phyloP scores from a whole-genome alignment of 2,797 vertebrate species.

The Mormyrus proboscirostris region DNA sequence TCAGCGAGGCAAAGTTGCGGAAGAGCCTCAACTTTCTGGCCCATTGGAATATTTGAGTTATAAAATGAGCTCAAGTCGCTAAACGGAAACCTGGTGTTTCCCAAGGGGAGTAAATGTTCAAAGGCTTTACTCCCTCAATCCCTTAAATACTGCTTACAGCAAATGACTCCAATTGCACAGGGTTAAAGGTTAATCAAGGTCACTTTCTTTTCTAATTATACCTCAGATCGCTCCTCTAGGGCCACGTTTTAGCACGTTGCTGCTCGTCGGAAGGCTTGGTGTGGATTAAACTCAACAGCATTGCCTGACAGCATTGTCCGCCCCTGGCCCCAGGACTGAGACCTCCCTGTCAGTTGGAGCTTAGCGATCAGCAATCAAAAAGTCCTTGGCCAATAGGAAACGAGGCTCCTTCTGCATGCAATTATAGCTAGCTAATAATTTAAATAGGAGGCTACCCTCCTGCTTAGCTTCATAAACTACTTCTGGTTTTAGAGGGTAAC shows the following conservation, averaged over 20 bases:
- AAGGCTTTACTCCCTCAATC: not conserved
- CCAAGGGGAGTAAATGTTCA: not conserved
- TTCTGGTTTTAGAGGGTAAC: not conserved
- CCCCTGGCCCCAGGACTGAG: not conserved
- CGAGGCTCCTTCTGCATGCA: not conserved
- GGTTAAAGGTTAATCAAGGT: conserved; percentile 42
- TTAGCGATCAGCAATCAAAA: not conserved
- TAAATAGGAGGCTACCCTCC: not conserved
- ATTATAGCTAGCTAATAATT: not conserved
- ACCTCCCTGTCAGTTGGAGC: not conserved
- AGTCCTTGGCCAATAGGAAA: not conserved
- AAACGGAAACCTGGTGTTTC: not conserved
- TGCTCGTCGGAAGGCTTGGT: not conserved
- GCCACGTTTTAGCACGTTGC: conserved; percentile 12
- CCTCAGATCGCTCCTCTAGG: conserved; percentile 20
- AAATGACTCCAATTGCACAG: conserved; percentile 36
- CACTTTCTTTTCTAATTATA: conserved; percentile 44
- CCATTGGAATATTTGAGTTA: not conserved
- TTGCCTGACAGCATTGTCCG: not conserved
- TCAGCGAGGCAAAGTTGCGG: not conserved
- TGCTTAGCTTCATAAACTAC: not conserved
- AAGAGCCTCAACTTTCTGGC: not conserved
- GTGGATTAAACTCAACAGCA: not conserved
- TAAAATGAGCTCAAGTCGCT: not conserved
- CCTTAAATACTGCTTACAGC: conserved; percentile 34